phyloP scores from a whole-genome alignment of 2,797 vertebrate species.

The Alauda arvensis region DNA sequence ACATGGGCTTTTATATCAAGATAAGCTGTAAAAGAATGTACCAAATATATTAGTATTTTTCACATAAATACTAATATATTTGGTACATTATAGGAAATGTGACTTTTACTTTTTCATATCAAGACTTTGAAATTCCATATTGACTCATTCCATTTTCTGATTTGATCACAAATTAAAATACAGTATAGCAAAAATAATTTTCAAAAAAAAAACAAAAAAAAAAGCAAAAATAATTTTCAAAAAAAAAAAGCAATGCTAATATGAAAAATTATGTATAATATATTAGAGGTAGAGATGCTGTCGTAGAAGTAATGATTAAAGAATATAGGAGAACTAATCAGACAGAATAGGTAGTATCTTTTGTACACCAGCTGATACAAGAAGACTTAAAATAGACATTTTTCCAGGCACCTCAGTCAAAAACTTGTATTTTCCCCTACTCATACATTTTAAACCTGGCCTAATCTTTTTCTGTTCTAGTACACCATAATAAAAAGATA shows the following conservation, averaged over 20 bases:
- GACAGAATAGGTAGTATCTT: neutral
- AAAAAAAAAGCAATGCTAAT: neutral
- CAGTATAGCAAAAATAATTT: neutral
- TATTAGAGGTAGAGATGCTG: neutral
- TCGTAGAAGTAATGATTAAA: neutral
- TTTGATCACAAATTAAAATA: neutral
- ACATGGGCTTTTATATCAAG: neutral
- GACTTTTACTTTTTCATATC: neutral
- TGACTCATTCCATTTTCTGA: neutral
- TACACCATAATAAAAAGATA: neutral
- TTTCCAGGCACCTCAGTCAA: neutral
- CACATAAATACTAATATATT: too few relatives aligned
- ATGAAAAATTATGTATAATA: neutral
- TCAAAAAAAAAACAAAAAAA: neutral
- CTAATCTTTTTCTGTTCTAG: neutral
- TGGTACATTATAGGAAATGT: neutral
- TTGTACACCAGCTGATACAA: neutral
- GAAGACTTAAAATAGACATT: neutral
- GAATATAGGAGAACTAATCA: neutral
- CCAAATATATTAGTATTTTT: neutral
- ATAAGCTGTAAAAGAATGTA: neutral
- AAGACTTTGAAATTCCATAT: neutral
- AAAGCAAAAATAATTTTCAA: neutral
- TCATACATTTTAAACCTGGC: neutral
- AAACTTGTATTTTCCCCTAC: neutral